These are phyloP conservation scores for Calliopsis andreniformis DNA, from an alignment of 1,140 invertebrate species.

Conservation along the genomic window DNA sequence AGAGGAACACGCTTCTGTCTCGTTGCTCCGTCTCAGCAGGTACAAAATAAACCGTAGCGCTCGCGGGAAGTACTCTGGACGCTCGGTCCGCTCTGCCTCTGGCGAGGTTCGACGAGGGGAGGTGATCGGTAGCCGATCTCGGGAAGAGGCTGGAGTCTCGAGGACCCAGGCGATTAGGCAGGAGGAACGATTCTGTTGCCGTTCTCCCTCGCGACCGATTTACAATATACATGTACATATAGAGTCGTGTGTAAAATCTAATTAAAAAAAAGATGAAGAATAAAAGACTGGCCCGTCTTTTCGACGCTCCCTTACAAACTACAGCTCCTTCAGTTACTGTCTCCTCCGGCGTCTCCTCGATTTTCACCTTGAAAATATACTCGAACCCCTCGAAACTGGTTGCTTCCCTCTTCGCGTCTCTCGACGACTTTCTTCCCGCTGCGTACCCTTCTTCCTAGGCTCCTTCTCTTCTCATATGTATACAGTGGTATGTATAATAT, in stretches of 20 bases:
- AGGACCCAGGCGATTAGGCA: too few species aligned
- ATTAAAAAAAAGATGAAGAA: conserved; percentile 21
- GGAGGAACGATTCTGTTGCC: too few species aligned
- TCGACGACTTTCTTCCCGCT: not conserved
- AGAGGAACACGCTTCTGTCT: conserved; percentile 2
- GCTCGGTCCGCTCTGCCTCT: not conserved
- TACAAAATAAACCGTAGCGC: conserved; percentile 27
- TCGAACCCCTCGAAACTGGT: conserved; percentile 1
- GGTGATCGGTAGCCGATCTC: too few species aligned
- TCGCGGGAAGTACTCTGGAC: conserved; percentile 1
- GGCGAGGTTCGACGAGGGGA: too few species aligned
- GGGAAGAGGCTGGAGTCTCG: too few species aligned
- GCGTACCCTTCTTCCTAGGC: conserved; percentile 30
- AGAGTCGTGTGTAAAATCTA: conserved; percentile 49
- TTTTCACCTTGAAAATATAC: too few species aligned
- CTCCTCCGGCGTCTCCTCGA: not conserved
- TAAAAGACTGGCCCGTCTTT: conserved; percentile 59
- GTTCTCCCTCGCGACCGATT: not conserved
- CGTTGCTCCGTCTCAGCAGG: conserved; percentile 27
- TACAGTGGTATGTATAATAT: conserved; percentile 57
- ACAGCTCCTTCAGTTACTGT: not conserved
- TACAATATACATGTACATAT: not conserved
- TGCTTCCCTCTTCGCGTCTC: not conserved
- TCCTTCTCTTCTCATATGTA: conserved; percentile 41
- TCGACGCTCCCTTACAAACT: conserved; percentile 44